Percentiles rank a stretch among this genome's conserved stretches.
Conservation (phyloP, 2,888 invertebrate species). For the Bruchidius siliquastri region DNA sequence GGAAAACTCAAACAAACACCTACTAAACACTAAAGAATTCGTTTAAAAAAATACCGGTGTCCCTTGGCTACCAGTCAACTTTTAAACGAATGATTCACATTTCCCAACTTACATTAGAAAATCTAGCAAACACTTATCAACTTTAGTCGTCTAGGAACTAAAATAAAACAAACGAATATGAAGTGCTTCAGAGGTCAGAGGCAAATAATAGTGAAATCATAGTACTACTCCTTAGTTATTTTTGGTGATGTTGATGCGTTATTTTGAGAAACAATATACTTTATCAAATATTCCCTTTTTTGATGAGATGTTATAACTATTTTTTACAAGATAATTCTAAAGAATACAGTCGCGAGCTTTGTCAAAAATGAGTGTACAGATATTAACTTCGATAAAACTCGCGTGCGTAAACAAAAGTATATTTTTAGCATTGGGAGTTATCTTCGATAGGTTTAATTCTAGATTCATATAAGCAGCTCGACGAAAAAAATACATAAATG, state of each 20-base stretch:
- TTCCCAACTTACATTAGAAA: neutral
- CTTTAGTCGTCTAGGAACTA: neutral
- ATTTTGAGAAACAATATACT: no score
- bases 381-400: no score
- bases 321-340: no score
- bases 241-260: no score
- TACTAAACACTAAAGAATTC: neutral
- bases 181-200: neutral
- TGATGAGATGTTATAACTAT: no score
- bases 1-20: neutral
- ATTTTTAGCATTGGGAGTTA: neutral
- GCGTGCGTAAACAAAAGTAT: no score
- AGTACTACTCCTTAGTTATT: neutral
- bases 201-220: neutral
- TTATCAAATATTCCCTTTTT: no score
- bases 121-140: neutral
- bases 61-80: neutral
- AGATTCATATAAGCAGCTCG: neutral
- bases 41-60: neutral
- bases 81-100: neutral
- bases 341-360: no score
- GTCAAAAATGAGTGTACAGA: no score
- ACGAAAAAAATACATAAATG: neutral
- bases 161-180: neutral
- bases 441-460: neutral